Percentiles rank a stretch among this genome's conserved stretches.
Conservation (phyloP, 64 coral and sea anemone species). For the Actinia equina region DNA sequence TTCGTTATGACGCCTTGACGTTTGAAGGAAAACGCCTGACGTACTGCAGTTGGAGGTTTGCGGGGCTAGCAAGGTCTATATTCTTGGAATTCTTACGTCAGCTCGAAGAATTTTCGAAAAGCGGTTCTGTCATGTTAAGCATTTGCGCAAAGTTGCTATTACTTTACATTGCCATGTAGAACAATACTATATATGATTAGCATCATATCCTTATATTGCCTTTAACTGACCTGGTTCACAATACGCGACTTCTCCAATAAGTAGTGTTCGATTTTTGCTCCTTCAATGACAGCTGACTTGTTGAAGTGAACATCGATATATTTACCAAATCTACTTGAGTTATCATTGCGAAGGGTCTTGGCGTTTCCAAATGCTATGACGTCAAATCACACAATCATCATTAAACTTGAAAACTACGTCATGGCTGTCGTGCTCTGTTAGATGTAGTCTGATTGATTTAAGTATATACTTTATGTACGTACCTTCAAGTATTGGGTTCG, state of each 20-base stretch:
- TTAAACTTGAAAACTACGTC: too few relatives aligned
- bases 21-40: too few relatives aligned
- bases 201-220: too few relatives aligned
- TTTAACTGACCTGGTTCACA: slow-evolving; percentile 65
- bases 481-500: slow-evolving; percentile 94
- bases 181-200: too few relatives aligned
- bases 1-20: too few relatives aligned
- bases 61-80: too few relatives aligned
- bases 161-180: too few relatives aligned
- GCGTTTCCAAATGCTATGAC: slow-evolving; percentile 85
- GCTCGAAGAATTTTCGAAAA: too few relatives aligned
- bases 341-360: slow-evolving; percentile 83
- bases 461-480: background rate
- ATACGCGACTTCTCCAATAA: slow-evolving; percentile 85
- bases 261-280: slow-evolving; percentile 85
- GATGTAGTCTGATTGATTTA: background rate
- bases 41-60: too few relatives aligned
- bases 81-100: too few relatives aligned
- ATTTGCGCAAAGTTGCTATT: background rate
- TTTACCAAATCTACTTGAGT: slow-evolving; percentile 91
- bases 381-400: background rate
- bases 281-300: slow-evolving; percentile 64
- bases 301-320: slow-evolving; percentile 90
- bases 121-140: background rate
- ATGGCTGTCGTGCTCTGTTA: too few relatives aligned